These are phyloP conservation scores for Panagrolaimus sp. DNA, from an alignment of 1,140 invertebrate species.

Conservation along the genomic window DNA sequence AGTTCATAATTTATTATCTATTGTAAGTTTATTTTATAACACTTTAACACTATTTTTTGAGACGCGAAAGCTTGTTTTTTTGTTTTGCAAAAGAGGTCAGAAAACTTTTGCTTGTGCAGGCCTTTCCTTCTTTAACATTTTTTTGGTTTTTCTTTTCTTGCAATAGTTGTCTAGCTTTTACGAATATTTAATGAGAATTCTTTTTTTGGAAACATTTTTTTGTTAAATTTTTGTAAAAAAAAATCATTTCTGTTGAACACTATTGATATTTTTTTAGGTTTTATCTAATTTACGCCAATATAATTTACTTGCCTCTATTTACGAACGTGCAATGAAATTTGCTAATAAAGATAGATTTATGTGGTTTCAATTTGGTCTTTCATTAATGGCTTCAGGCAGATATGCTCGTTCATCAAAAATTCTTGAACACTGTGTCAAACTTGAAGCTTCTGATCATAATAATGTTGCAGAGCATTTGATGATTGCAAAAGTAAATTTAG, in stretches of 20 bases:
- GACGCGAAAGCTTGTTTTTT: no score
- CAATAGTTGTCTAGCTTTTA: no score
- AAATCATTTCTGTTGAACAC: background rate
- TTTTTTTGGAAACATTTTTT: no score
- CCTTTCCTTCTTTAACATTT: no score
- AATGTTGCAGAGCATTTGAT: slow-evolving; percentile 34
- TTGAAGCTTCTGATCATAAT: slow-evolving; percentile 21
- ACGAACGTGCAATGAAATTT: slow-evolving; percentile 29
- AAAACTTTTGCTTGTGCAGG: no score
- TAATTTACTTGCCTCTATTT: slow-evolving; percentile 23
- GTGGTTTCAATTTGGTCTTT: slow-evolving; percentile 35
- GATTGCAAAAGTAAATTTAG: slow-evolving; percentile 42
- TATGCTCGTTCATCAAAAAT: slow-evolving; percentile 32
- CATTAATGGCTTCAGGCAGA: slow-evolving; percentile 28
- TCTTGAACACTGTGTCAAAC: slow-evolving; percentile 27
- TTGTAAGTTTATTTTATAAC: slow-evolving; percentile 15
- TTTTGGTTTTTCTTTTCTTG: no score
- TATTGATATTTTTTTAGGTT: slow-evolving; percentile 13
- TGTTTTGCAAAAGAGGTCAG: no score
- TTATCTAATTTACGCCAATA: slow-evolving; percentile 42
- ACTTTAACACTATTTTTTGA: slow-evolving; percentile 11
- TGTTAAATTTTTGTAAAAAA: no score
- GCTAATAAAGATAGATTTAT: slow-evolving; percentile 18
- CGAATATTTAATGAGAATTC: no score
- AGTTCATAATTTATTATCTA: slow-evolving; percentile 24